Evolutionary conservation across 2,113 vertebrate genomes (phyloP).

Genomic region (Megatriorchis doriae): DNA sequence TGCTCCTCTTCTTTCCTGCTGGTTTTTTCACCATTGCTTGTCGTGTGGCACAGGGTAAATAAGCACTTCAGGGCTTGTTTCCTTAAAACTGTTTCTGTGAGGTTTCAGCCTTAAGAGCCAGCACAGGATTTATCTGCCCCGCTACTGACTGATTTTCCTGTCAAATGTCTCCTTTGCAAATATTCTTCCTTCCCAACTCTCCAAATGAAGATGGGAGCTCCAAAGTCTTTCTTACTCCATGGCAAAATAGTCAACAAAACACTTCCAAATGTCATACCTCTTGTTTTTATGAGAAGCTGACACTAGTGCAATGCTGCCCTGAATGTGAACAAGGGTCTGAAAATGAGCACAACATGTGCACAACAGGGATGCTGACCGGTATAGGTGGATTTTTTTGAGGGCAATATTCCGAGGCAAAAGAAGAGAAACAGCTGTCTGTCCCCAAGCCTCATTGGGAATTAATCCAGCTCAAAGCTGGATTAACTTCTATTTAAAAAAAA

Average conservation of each 20-base stretch:
- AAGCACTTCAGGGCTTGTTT: conserved; percentile 21
- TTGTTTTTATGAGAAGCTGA: not conserved
- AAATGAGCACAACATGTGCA: not conserved
- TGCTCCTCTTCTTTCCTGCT: not conserved
- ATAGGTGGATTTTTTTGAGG: conserved; percentile 18
- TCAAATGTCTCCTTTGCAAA: conserved; percentile 59
- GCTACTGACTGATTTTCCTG: conserved; percentile 46
- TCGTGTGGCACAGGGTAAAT: conserved; percentile 22
- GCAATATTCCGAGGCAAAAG: not conserved
- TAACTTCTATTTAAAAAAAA: not conserved
- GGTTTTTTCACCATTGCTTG: not conserved
- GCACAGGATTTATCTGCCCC: conserved; percentile 48
- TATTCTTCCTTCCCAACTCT: conserved; percentile 17
- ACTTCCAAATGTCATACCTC: conserved; percentile 4
- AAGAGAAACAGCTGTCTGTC: conserved; percentile 43
- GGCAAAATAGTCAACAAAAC: conserved; percentile 20
- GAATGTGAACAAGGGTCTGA: not conserved
- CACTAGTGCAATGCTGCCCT: not conserved
- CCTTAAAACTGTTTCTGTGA: conserved; percentile 16
- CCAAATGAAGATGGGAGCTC: conserved; percentile 43
- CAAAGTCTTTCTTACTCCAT: conserved; percentile 22
- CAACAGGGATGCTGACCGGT: not conserved
- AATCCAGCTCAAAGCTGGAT: conserved; percentile 46
- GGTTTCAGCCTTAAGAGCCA: conserved; percentile 44
- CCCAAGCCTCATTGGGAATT: conserved; percentile 44